Evolutionary conservation across 2,797 vertebrate species (phyloP), one percentile per base, ranked within the genome.

Genomic region (Enteromius treurensis): DNA sequence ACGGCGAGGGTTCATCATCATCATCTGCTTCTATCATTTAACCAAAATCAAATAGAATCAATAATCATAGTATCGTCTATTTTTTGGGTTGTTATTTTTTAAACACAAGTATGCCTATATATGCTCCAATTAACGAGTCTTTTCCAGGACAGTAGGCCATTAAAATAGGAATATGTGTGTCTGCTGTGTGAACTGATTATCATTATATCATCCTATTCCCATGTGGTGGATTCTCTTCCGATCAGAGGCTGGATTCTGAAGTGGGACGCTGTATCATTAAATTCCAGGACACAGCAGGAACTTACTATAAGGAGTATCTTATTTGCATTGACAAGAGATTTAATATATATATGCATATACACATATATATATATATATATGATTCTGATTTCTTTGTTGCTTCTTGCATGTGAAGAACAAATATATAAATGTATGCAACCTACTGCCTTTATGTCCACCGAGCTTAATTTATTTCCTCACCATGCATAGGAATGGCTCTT

Each of bases 391-490:
- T 90, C 89, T 87, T 88, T 91, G 73, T 84, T 75, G 79, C 86
- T 81, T 85, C 58, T 26, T 80, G 68, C 45, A 34, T 80, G 64
- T 68, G 70, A 79, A 73, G 60, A 67, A 55, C 42, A 64, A 45
- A 85, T 45, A 75, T 49, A 70, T 84, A 42, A 67, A 45, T 58
- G 21, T 29, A 47, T 73, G 74, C 71, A 78, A 79, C 55, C 75
- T 78, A 84, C 68, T 77, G 80, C 77, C 79, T 71, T 85, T 84
- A 86, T 88, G 87, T 87, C 68, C 77, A 76, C 69, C 53, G 29
- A 85, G 89, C 87, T 90, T 92, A 86, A 93, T 93, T 93, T 87
- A 84, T 87, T 82, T 90, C 89, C 88, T 89, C 88, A 86, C 70
- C 79, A 86, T 91, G 88, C 85, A 91, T 92, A 90, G 87, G 87